These are phyloP conservation scores for Pandemis heparana DNA, from an alignment of 2,888 invertebrate species.

Conservation along the genomic window DNA sequence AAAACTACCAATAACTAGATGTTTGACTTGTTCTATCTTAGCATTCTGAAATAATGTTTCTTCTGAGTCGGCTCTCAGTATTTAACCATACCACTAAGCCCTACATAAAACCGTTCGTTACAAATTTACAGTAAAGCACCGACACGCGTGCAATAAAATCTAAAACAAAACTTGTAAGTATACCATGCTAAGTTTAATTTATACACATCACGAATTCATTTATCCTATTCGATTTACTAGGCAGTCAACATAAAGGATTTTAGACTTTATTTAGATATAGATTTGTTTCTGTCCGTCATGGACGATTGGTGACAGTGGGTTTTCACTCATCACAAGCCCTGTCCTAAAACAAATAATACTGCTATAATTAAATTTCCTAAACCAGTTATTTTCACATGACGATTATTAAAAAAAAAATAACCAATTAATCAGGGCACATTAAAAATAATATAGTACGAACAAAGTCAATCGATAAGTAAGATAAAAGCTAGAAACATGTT, in stretches of 20 bases:
- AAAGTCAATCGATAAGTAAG: too few species aligned
- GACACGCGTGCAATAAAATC: neutral
- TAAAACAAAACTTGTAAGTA: neutral
- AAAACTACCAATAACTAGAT: too few species aligned
- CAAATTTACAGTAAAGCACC: neutral
- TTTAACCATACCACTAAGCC: neutral
- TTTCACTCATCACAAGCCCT: neutral
- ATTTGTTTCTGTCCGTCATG: neutral
- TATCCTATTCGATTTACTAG: neutral
- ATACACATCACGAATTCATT: neutral
- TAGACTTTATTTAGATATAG: neutral
- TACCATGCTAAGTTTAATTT: neutral
- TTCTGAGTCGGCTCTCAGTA: neutral
- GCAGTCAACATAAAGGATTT: neutral
- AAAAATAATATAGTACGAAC: too few species aligned
- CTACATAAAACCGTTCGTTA: neutral
- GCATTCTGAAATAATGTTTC: too few species aligned
- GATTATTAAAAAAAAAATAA: neutral
- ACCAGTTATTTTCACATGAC: neutral
- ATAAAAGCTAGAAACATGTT: too few species aligned
- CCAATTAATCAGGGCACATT: neutral
- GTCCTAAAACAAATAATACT: conserved; percentile 4
- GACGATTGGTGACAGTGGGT: neutral
- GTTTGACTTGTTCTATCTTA: too few species aligned
- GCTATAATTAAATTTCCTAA: neutral